Conservation (phyloP, 2,797 vertebrate species). For the Periparus ater region DNA sequence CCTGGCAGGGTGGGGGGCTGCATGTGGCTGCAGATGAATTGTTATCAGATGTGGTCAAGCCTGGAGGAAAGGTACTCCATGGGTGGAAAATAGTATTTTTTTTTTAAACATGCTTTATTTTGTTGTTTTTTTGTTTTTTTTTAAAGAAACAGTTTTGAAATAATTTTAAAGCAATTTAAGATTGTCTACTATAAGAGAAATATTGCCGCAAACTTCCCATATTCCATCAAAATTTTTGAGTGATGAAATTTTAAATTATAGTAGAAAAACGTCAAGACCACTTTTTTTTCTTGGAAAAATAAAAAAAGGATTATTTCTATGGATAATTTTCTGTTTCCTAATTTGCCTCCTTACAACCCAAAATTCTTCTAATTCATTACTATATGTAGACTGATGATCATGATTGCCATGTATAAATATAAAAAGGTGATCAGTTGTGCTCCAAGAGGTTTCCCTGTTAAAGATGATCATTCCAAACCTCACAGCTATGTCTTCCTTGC, state of each 20-base stretch:
- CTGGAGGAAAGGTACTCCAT: background rate
- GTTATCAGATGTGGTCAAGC: background rate
- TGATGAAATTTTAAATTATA: background rate
- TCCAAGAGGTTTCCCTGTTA: background rate
- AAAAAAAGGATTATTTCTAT: background rate
- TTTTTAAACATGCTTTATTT: no score
- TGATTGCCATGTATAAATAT: background rate
- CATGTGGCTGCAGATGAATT: background rate
- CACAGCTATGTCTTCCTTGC: background rate
- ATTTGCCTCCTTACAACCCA: background rate
- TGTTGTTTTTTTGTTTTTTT: background rate
- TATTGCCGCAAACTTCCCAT: background rate
- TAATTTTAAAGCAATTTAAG: background rate
- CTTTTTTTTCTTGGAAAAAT: background rate
- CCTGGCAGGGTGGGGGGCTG: rapidly evolving
- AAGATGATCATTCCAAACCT: background rate
- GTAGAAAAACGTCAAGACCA: background rate
- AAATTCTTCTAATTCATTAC: background rate
- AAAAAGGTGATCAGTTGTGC: background rate
- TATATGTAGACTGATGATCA: background rate
- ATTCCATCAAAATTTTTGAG: background rate
- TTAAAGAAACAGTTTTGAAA: background rate
- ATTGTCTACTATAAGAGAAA: background rate
- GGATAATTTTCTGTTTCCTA: background rate
- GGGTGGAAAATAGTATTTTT: background rate